Percentiles rank a stretch among this genome's conserved stretches.
Conservation (phyloP, 1,140 invertebrate species). For the Lasioglossum albipes region DNA sequence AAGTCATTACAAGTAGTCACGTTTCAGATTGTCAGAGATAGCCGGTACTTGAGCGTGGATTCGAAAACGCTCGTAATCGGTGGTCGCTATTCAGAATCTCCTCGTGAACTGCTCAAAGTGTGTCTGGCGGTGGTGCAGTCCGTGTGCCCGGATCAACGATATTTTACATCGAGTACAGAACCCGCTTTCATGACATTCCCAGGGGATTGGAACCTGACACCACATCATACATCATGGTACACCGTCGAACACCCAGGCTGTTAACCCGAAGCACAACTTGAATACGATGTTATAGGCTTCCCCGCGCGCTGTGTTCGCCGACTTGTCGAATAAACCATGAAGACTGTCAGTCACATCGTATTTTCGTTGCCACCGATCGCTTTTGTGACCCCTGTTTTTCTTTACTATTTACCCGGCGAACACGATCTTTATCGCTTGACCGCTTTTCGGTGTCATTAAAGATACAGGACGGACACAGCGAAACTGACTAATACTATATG, state of each 20-base stretch:
- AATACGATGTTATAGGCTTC: slow-evolving; percentile 67
- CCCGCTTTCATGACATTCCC: slow-evolving; percentile 65
- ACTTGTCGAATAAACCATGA: slow-evolving; percentile 66
- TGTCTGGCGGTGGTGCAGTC: slow-evolving; percentile 47
- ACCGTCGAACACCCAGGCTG: slow-evolving; percentile 66
- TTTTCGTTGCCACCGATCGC: slow-evolving; percentile 10
- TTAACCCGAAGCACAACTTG: slow-evolving; percentile 65
- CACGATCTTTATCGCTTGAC: neutral
- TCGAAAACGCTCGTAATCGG: slow-evolving; percentile 36
- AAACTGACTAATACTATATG: no score
- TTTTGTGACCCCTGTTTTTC: neutral
- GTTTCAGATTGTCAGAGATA: slow-evolving; percentile 19
- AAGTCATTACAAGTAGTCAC: neutral
- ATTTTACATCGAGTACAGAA: slow-evolving; percentile 68
- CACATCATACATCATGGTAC: slow-evolving; percentile 67
- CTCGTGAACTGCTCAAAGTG: slow-evolving; percentile 30
- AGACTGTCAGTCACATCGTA: slow-evolving; percentile 63
- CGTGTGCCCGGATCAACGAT: slow-evolving; percentile 60
- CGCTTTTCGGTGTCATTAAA: no score
- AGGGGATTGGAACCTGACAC: slow-evolving; percentile 68
- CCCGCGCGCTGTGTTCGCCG: slow-evolving; percentile 49
- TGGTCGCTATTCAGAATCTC: slow-evolving; percentile 15
- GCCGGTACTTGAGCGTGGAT: slow-evolving; percentile 17
- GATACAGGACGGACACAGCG: no score
- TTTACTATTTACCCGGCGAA: neutral